Conservation (phyloP, 1,140 invertebrate genomes). For the Bombyx mori region DNA sequence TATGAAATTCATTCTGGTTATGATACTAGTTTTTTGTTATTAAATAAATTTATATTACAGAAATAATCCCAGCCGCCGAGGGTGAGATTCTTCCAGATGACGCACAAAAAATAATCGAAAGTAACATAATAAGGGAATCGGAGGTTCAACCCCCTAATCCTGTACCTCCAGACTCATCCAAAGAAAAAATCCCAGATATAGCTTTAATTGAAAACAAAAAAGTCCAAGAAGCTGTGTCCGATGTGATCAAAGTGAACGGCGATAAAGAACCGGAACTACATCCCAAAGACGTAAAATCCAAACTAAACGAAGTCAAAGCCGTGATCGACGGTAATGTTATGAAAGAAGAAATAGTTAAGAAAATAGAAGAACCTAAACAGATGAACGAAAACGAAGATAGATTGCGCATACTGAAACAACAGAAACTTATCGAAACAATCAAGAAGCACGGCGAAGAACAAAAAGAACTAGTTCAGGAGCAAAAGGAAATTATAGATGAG, state of each 20-base stretch:
- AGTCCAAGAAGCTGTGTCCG: constrained; percentile 13
- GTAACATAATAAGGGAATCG: constrained; percentile 44
- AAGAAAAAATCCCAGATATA: constrained; percentile 25
- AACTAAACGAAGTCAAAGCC: constrained; percentile 31
- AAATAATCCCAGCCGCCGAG: neutral
- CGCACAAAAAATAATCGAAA: constrained; percentile 18
- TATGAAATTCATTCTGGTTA: constrained; percentile 1
- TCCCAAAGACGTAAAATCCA: constrained; percentile 41
- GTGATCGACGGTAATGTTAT: constrained; percentile 26
- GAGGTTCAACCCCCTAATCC: constrained; percentile 64
- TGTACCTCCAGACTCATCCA: constrained; percentile 49
- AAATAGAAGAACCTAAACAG: constrained; percentile 6
- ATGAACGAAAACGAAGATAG: constrained; percentile 19
- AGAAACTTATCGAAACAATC: constrained; percentile 71
- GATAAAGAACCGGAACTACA: constrained; percentile 34
- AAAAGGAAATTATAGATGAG: constrained; percentile 72
- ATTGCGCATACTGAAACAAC: constrained; percentile 24
- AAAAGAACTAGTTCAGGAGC: constrained; percentile 72
- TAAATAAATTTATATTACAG: too few relatives aligned
- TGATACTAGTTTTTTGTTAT: neutral
- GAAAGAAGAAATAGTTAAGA: constrained; percentile 15
- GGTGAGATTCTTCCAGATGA: constrained; percentile 10
- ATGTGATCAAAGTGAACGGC: too few relatives aligned
- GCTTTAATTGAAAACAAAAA: constrained; percentile 16
- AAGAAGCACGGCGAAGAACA: constrained; percentile 73